Evolutionary conservation across 2,888 invertebrate species (phyloP), one percentile per base, ranked within the genome.

Genomic region (Dicranocentrus wangi): DNA sequence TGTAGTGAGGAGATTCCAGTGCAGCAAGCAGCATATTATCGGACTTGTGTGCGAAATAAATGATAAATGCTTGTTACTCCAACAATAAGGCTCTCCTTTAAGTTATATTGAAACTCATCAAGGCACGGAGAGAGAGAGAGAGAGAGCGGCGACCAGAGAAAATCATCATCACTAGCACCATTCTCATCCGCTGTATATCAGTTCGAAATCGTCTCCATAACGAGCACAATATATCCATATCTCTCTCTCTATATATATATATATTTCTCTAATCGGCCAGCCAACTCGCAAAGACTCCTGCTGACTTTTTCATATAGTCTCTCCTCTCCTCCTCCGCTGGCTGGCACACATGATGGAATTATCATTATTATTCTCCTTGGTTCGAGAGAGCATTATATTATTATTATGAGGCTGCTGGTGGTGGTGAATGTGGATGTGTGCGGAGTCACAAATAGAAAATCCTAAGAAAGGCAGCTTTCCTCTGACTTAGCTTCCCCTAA

Each of bases 281-380:
- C 47, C 15, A 55, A 13, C 55, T 47, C 47, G 55, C 47, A 7
- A 21, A 60, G 60, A 17, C 13, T 60, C 60, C 60, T 60, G 60
- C 60, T 60, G 60, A 25, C 55, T 25, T 51, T 55, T 55, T 21
- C 21, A 55, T 55, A 13, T 25, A 53, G 3, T n/a, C 17, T 15
- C 47, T 47, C 47, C 10, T n/a, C 23, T 17, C 23, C 21, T 23
- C 19, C 32, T 32, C n/a, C n/a, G n/a, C n/a, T n/a, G n/a, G n/a
- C n/a, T n/a, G n/a, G n/a, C n/a, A 43, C 19, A 17, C 51, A 21
- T 55, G 55, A 55, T 55, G 55, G 55, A 55, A 55, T 55, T 55
- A 55, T 55, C 47, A 47, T 47, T 47, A 23, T 55, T 55, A 55
- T 55, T 21, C 25, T 55, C 5, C 25, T 23, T 47, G 5, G 51